A percentile compares a stretch with the other conserved stretches of the same genome.
Evolutionary conservation across 2,113 vertebrate genomes (phyloP).

Genomic region (Saccopteryx leptura): DNA sequence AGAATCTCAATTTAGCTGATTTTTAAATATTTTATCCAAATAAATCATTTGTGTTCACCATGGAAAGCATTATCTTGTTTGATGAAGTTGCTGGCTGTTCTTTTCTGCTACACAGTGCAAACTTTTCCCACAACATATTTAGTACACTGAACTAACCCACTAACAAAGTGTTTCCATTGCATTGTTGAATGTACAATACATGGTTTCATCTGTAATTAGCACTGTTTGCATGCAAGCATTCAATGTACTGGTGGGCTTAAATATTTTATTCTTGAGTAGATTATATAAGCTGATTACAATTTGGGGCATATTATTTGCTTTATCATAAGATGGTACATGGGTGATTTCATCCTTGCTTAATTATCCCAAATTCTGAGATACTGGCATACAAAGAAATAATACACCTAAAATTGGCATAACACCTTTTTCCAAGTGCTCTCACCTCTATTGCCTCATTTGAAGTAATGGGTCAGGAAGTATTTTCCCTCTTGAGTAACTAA

Average conservation of each 20-base stretch:
- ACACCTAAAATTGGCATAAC: not conserved
- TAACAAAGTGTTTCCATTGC: constrained; percentile 38
- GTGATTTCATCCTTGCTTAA: constrained; percentile 35
- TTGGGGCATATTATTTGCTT: constrained; percentile 5
- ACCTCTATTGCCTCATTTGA: constrained; percentile 4
- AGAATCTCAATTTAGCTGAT: constrained; percentile 22
- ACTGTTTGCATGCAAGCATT: constrained; percentile 69
- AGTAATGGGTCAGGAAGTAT: not conserved
- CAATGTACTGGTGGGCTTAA: constrained; percentile 49
- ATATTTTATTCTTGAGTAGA: constrained; percentile 48
- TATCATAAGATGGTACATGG: not conserved
- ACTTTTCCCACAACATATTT: constrained; percentile 15
- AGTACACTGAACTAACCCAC: constrained; percentile 25
- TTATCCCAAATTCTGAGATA: constrained; percentile 47
- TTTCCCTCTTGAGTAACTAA: constrained; percentile 61
- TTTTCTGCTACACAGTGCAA: constrained; percentile 38
- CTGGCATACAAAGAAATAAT: constrained; percentile 59
- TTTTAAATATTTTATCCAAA: constrained; percentile 48
- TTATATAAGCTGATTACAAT: constrained; percentile 22
- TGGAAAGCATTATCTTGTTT: constrained; percentile 48
- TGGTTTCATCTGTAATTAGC: constrained; percentile 50
- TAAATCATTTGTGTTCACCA: constrained; percentile 11
- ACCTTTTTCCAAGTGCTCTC: constrained; percentile 43
- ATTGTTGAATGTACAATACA: constrained; percentile 25
- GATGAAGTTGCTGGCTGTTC: constrained; percentile 41